A percentile compares a stretch with the other conserved stretches of the same genome.
Conservation (phyloP, 2,113 vertebrate species). For the Cyphomyrus discorhynchus region DNA sequence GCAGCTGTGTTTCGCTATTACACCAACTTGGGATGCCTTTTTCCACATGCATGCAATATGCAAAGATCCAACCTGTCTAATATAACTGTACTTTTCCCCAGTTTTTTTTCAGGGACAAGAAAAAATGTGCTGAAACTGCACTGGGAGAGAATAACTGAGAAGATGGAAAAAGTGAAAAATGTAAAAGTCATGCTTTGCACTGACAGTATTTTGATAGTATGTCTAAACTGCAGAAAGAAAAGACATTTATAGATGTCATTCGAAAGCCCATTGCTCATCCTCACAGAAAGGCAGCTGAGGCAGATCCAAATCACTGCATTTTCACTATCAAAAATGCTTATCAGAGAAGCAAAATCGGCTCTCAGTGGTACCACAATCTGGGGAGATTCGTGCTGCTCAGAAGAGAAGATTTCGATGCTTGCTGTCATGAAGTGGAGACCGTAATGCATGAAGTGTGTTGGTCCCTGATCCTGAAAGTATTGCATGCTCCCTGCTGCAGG, state of each 20-base stretch:
- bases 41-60: not conserved
- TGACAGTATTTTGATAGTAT: not conserved
- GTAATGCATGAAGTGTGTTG: not conserved
- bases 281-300: not conserved
- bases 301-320: not conserved
- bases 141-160: not conserved
- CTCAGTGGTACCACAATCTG: not conserved
- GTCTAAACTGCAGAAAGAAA: not conserved
- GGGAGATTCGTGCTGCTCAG: not conserved
- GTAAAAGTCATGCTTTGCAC: not conserved
- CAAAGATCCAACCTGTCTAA: not conserved
- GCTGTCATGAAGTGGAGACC: not conserved
- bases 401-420: not conserved
- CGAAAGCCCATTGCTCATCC: not conserved
- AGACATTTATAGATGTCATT: not conserved
- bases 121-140: not conserved
- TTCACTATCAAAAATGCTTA: not conserved
- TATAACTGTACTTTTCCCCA: not conserved
- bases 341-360: not conserved
- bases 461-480: constrained; percentile 42
- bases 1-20: not conserved
- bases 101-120: not conserved
- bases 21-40: not conserved
- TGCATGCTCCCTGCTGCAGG: constrained; percentile 51
- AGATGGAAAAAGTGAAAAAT: not conserved